These are phyloP conservation scores for Excalfactoria chinensis DNA, from an alignment of 2,113 vertebrate species.

Conservation along the genomic window DNA sequence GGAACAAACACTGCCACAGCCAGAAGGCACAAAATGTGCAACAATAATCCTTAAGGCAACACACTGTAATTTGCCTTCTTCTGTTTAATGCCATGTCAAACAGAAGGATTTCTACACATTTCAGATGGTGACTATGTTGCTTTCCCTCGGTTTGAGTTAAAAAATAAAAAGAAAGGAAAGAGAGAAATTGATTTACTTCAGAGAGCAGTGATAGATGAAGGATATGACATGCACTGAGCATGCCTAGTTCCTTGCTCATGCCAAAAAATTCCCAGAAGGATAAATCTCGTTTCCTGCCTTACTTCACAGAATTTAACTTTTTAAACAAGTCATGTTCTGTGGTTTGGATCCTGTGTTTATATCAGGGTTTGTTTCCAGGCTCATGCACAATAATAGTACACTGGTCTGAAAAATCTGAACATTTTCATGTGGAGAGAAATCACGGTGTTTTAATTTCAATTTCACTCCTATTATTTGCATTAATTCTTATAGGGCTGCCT, in stretches of 20 bases:
- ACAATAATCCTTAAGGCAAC: constrained; percentile 72
- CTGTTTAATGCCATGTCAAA: constrained; percentile 82
- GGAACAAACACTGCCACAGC: constrained; percentile 76
- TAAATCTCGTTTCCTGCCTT: constrained; percentile 89
- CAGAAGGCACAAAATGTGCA: constrained; percentile 78
- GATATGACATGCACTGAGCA: constrained; percentile 87
- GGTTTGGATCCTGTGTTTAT: constrained; percentile 84
- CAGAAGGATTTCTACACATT: constrained; percentile 77
- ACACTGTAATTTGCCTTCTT: constrained; percentile 56
- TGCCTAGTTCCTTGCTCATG: constrained; percentile 83
- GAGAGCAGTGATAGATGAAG: constrained; percentile 86
- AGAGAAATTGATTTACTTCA: constrained; percentile 79
- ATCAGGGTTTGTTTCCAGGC: constrained; percentile 79
- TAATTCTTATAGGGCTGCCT: constrained; percentile 70
- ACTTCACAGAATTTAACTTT: constrained; percentile 86
- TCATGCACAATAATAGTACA: constrained; percentile 73
- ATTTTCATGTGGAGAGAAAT: constrained; percentile 74
- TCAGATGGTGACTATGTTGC: constrained; percentile 77
- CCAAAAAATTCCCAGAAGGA: constrained; percentile 88
- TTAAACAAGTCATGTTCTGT: constrained; percentile 87
- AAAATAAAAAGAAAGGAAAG: not conserved
- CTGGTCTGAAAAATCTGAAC: constrained; percentile 73
- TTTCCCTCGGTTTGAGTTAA: constrained; percentile 79
- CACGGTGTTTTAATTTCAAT: constrained; percentile 71
- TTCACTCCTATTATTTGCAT: constrained; percentile 78